Conservation (phyloP, 1,140 invertebrate genomes). For the Myzus persicae region DNA sequence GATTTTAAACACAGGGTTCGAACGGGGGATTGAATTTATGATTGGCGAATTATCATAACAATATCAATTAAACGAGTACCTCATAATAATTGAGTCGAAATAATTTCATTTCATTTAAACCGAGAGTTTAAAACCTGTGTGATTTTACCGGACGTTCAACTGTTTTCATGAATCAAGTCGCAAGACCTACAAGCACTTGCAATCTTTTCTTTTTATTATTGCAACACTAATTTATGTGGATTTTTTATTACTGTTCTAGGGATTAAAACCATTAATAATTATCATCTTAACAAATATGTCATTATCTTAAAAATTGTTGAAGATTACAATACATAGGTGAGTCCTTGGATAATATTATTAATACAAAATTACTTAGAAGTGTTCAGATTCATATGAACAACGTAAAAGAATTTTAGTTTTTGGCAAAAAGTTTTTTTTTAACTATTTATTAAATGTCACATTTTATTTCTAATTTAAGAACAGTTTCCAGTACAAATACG, state of each 20-base stretch:
- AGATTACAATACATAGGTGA: neutral
- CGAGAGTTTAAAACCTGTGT: no score
- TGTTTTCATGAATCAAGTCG: no score
- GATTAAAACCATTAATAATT: neutral
- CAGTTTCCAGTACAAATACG: neutral
- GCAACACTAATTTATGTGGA: no score
- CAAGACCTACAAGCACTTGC: no score
- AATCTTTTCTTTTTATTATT: no score
- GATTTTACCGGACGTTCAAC: no score
- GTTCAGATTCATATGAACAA: neutral
- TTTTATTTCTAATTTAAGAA: neutral
- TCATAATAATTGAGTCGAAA: no score
- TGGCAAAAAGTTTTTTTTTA: neutral
- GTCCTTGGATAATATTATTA: neutral
- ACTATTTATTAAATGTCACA: neutral
- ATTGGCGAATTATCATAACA: no score
- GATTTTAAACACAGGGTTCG: neutral
- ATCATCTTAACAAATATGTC: neutral
- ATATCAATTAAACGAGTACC: no score
- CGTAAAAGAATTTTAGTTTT: neutral
- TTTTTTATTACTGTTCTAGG: neutral
- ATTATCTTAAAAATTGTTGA: neutral
- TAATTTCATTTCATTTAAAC: no score
- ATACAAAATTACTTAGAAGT: neutral
- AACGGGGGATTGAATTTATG: no score